Evolutionary conservation across 2,888 invertebrate species (phyloP), one percentile per base, ranked within the genome.

Genomic region (Trachelus troglodyta): DNA sequence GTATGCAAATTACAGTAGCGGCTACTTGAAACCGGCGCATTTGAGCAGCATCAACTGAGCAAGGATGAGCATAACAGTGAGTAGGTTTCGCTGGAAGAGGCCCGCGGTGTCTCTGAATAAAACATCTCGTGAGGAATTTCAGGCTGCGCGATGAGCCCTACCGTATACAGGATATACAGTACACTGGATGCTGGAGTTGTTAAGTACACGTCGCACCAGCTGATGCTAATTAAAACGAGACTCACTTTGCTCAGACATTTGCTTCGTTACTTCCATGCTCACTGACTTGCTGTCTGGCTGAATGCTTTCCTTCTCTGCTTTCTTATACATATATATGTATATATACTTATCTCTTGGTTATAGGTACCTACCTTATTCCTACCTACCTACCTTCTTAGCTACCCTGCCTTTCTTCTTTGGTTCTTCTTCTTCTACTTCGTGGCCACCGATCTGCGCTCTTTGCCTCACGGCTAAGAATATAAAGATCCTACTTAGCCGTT

Each of bases 401-500:
- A 69, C 77, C 79, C 79, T 80, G 23, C 31, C 34, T 31, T 33
- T 23, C 71, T 34, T 23, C 31, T 12, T 31, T 12, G 23, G 12
- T 75, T 40, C 37, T 23, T 35, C 40, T 56, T 75, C 40, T 30
- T 75, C 34, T 9, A 56, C 40, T 56, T 56, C 40, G 40, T 56
- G 23, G 40, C 40, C 40, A 56, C 40, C 40, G 40, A 56, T 71
- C 71, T 31, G 71, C 71, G 71, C 77, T 69, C 80, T 77, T 74
- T 87, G 87, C 90, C 90, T 89, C 85, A 87, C 87, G 90, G 90
- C 90, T 84, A 89, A 87, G 90, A 90, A 90, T 91, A 90, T 90
- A 90, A 91, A 90, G 90, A 90, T 91, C 90, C 91, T 90, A 90
- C 89, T 91, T 91, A 90, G 89, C 87, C 87, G 87, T 88, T 89